Percentiles rank a stretch among this genome's conserved stretches.
phyloP scores from a whole-genome alignment of 2,113 vertebrate genomes.

The Cryptoleucopteryx plumbea region DNA sequence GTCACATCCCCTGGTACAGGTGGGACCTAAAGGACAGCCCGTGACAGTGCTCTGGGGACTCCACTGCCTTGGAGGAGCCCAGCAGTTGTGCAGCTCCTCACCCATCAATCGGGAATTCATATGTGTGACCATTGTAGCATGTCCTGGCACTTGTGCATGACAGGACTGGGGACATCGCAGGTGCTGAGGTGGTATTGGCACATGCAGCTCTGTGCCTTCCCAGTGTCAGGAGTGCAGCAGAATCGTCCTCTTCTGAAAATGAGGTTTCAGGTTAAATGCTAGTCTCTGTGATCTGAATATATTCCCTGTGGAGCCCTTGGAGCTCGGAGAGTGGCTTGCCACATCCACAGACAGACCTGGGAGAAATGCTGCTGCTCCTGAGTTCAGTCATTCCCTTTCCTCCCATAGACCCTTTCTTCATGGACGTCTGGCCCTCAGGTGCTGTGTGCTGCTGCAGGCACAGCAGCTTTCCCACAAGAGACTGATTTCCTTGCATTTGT shows the following conservation, averaged over 20 bases:
- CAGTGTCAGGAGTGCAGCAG: fast-evolving
- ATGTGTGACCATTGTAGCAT: neutral
- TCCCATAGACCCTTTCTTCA: neutral
- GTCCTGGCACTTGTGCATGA: neutral
- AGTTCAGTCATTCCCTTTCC: neutral
- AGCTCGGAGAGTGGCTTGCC: fast-evolving
- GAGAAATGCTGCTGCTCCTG: neutral
- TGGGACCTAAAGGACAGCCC: neutral
- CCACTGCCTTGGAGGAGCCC: neutral
- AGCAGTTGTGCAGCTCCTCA: neutral
- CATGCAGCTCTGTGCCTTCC: neutral
- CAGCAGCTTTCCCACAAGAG: neutral
- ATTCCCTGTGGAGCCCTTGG: neutral
- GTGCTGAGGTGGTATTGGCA: fast-evolving
- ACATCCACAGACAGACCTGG: neutral
- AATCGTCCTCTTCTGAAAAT: fast-evolving
- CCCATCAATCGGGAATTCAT: neutral
- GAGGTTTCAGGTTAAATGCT: neutral
- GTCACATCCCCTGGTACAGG: neutral
- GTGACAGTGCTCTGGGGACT: neutral
- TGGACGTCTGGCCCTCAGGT: neutral
- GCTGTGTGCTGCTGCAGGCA: neutral
- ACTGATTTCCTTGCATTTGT: neutral
- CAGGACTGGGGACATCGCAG: neutral
- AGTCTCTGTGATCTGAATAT: neutral